Evolutionary conservation across 1,140 invertebrate genomes (phyloP).

Genomic region (Dreissena polymorpha): DNA sequence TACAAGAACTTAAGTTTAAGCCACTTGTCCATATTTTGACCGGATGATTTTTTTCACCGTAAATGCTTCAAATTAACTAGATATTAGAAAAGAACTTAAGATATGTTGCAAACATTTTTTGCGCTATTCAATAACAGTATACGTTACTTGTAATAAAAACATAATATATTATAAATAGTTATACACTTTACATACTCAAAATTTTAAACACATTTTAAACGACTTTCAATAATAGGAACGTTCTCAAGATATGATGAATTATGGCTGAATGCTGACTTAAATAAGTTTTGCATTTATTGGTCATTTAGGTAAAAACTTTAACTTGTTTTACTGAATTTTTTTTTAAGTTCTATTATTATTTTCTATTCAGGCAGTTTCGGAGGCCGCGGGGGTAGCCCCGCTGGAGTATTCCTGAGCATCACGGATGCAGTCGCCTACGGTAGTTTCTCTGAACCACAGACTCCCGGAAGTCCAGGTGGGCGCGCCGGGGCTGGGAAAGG

Average conservation of each 20-base stretch:
- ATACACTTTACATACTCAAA: no score
- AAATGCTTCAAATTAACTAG: no score
- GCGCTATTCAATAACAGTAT: no score
- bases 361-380: constrained; percentile 36
- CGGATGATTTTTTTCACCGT: no score
- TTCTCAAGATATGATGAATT: not conserved
- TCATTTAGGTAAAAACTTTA: not conserved
- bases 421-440: constrained; percentile 33
- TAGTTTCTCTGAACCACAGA: not conserved
- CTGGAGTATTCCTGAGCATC: constrained; percentile 8
- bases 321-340: not conserved
- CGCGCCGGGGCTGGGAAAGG: constrained; percentile 17
- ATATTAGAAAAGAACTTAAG: no score
- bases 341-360: not conserved
- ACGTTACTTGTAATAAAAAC: no score
- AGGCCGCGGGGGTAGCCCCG: constrained; percentile 48
- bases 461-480: constrained; percentile 39
- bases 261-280: not conserved
- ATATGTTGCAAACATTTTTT: no score
- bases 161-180: no score
- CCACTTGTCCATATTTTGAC: no score
- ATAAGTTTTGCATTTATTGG: not conserved
- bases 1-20: no score
- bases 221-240: no score
- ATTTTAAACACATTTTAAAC: no score